Conservation (phyloP, 2,113 vertebrate species). For the Otolemur garnettii region DNA sequence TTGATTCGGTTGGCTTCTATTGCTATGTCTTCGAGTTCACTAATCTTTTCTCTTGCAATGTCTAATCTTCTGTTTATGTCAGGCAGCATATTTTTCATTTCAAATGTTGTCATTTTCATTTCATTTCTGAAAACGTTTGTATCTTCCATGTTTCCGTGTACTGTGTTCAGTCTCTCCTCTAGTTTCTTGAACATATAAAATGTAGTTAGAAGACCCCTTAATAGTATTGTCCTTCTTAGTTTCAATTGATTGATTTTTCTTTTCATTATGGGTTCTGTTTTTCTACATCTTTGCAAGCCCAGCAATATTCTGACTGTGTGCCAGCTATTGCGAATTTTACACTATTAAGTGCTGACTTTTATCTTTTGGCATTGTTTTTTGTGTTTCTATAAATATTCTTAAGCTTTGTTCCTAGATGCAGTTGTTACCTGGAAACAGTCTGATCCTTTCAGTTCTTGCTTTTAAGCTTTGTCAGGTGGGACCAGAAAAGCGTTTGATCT, state of each 20-base stretch:
- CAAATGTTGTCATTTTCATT: background rate
- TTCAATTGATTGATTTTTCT: background rate
- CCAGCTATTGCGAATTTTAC: background rate
- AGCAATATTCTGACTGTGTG: background rate
- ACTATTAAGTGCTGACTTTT: background rate
- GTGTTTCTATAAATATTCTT: background rate
- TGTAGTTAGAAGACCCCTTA: background rate
- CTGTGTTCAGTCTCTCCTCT: background rate
- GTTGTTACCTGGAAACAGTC: background rate
- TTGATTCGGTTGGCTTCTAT: background rate
- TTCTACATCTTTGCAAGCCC: background rate
- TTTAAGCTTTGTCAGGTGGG: background rate
- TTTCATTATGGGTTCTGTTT: background rate
- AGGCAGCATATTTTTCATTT: background rate
- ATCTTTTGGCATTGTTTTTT: no score
- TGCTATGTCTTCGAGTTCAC: background rate
- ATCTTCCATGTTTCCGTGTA: background rate
- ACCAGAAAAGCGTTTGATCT: background rate
- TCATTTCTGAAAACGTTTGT: background rate
- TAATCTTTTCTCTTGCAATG: background rate
- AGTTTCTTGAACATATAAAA: background rate
- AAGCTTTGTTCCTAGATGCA: background rate
- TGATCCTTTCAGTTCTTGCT: background rate
- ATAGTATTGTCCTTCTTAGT: background rate
- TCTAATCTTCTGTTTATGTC: background rate